Conservation (phyloP, 2,888 invertebrate species). For the Cephus nigrinus region DNA sequence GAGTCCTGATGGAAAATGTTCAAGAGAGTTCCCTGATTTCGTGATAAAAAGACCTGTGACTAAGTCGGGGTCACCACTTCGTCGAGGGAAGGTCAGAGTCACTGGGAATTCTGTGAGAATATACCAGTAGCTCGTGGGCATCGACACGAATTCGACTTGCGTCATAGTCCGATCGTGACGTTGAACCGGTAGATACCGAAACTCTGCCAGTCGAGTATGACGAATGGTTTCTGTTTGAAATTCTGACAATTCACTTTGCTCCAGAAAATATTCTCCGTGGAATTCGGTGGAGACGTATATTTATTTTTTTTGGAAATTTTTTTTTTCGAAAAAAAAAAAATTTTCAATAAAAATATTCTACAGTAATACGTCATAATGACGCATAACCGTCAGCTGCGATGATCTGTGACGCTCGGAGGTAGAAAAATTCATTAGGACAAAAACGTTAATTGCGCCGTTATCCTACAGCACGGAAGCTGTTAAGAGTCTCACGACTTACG, state of each 20-base stretch:
- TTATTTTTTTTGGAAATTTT: not conserved
- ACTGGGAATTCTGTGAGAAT: slow-evolving; percentile 7
- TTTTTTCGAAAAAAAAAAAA: slow-evolving; percentile 26
- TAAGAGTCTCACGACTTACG: not conserved
- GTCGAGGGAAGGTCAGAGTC: not conserved
- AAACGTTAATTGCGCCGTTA: not conserved
- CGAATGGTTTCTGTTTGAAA: not conserved
- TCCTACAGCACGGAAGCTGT: not conserved
- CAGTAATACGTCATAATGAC: slow-evolving; percentile 39
- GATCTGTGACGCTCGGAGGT: not conserved
- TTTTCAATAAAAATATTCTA: slow-evolving; percentile 36
- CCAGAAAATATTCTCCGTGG: not conserved
- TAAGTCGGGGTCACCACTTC: slow-evolving; percentile 4
- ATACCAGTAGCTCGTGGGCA: not conserved
- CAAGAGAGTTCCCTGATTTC: not conserved
- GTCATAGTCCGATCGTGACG: not conserved
- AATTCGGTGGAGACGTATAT: not conserved
- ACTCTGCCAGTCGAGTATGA: not conserved
- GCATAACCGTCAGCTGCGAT: slow-evolving; percentile 31
- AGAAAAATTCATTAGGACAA: not conserved
- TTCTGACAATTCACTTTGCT: not conserved
- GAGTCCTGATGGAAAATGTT: slow-evolving; percentile 1
- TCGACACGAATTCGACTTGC: not conserved
- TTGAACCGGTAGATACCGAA: not conserved
- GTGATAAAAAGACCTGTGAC: slow-evolving; percentile 10